These are phyloP conservation scores for Periphyllus acericola DNA, from an alignment of 2,888 invertebrate species.

Conservation along the genomic window DNA sequence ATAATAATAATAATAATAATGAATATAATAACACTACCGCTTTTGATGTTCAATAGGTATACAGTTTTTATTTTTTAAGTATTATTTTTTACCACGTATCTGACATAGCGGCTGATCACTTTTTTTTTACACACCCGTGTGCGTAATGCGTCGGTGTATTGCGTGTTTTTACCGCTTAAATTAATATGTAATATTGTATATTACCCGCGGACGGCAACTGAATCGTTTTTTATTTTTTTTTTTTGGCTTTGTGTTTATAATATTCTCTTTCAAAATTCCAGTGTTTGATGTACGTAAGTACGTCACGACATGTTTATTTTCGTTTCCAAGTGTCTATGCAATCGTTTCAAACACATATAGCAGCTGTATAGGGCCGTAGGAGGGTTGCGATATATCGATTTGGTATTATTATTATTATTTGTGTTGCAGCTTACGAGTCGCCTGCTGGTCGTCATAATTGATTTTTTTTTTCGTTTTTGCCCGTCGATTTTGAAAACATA, in stretches of 20 bases:
- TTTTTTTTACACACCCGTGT: neutral
- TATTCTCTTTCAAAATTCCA: neutral
- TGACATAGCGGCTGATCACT: neutral
- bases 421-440: neutral
- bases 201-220: neutral
- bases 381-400: neutral
- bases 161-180: neutral
- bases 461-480: neutral
- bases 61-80: neutral
- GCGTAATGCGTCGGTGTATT: neutral
- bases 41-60: slow-evolving; percentile 8
- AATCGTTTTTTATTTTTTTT: neutral
- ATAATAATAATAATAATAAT: slow-evolving; percentile 10
- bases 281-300: neutral
- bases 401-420: neutral
- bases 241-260: neutral
- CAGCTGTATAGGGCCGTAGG: neutral
- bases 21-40: neutral
- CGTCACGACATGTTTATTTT: neutral
- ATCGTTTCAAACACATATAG: neutral
- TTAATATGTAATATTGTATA: neutral
- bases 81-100: neutral
- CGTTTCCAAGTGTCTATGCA: too few relatives aligned
- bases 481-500: neutral
- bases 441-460: neutral